Percentiles rank a stretch among this genome's conserved stretches.
Conservation (phyloP, 30 jellyfish, hydroid and myxozoan genomes). For the Cassiopea xamachana region DNA sequence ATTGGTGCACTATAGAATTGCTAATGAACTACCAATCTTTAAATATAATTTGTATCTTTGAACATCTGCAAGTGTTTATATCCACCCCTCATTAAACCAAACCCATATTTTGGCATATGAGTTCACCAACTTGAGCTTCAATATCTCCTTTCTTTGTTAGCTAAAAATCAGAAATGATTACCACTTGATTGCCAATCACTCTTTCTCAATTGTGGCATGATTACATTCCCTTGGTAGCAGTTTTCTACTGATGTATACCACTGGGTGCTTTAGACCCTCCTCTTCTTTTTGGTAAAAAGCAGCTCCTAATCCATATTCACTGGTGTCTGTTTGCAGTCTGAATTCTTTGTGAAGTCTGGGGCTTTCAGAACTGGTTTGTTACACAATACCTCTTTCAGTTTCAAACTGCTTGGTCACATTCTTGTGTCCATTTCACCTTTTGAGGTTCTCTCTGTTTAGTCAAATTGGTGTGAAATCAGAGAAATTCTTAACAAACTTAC, state of each 20-base stretch:
- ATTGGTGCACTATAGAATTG: no score
- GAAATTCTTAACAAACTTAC: background rate
- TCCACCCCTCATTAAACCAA: no score
- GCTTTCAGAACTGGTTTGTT: background rate
- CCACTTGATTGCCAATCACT: background rate
- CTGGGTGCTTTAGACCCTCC: background rate
- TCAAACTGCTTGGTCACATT: background rate
- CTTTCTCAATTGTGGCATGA: background rate
- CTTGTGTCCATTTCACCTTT: background rate
- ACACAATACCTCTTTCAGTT: background rate
- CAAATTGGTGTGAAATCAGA: background rate
- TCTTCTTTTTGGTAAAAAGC: background rate
- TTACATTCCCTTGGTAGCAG: background rate
- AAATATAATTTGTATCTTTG: no score
- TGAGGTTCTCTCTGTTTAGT: background rate
- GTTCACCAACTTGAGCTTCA: no score
- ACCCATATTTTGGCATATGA: no score
- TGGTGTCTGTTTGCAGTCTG: background rate
- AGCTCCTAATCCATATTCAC: background rate
- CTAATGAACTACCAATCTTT: no score
- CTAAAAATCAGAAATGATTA: no score
- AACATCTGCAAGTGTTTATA: no score
- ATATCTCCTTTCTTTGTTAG: no score
- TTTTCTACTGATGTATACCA: background rate
- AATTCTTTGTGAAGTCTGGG: background rate